phyloP scores from a whole-genome alignment of 2,113 vertebrate genomes.

The Brachyistius frenatus region DNA sequence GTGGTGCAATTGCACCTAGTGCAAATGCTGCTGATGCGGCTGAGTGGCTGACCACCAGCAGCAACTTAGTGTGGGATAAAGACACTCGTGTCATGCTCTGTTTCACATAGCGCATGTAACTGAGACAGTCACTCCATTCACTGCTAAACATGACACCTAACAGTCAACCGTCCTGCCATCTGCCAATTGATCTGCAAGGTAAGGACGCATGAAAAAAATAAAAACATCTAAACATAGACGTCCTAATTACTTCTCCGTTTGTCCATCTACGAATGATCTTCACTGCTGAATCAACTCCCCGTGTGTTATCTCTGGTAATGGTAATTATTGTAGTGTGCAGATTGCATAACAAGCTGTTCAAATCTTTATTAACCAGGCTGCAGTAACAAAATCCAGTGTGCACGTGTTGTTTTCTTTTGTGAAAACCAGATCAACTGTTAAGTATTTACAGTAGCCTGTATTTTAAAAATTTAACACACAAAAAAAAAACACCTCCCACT shows the following conservation, averaged over 20 bases:
- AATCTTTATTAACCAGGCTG: neutral
- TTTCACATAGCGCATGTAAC: constrained; percentile 61
- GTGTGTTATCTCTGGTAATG: neutral
- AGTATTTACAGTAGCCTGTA: neutral
- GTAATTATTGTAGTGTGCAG: neutral
- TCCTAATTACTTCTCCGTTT: neutral
- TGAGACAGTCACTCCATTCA: constrained; percentile 54
- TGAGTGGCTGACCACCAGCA: constrained; percentile 26
- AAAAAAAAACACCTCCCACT: too few species aligned
- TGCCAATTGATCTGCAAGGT: constrained; percentile 32
- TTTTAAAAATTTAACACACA: too few species aligned
- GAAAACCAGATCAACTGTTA: neutral
- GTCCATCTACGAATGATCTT: constrained; percentile 1
- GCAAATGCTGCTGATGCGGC: too few species aligned
- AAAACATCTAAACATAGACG: neutral
- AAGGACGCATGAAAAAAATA: neutral
- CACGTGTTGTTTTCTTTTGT: neutral
- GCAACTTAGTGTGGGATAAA: constrained; percentile 21
- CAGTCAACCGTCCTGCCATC: constrained; percentile 60
- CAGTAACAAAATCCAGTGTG: neutral
- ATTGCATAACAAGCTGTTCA: neutral
- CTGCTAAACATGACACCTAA: constrained; percentile 57
- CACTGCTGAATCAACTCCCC: neutral
- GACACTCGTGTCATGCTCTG: constrained; percentile 52
- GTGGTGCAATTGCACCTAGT: too few species aligned